These are phyloP conservation scores for Ditula angustiorana DNA, from an alignment of 2,888 invertebrate species.

Conservation along the genomic window DNA sequence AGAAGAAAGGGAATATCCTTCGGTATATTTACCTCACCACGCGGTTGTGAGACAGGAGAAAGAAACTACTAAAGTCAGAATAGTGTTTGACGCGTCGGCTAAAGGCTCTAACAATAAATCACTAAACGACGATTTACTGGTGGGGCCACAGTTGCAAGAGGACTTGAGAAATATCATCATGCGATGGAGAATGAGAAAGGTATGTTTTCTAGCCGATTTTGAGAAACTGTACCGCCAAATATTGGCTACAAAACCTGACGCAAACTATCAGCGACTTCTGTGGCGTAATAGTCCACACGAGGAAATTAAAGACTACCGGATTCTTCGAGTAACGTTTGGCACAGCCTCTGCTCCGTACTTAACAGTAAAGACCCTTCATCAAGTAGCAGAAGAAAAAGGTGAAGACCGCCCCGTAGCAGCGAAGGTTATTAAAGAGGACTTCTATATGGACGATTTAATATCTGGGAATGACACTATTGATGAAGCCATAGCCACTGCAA, in stretches of 20 bases:
- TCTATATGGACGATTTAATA: too few species aligned
- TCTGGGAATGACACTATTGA: conserved; percentile 40
- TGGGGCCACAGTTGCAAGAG: too few species aligned
- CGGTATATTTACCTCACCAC: conserved; percentile 52
- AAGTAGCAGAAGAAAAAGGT: conserved; percentile 48
- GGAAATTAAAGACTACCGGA: conserved; percentile 36
- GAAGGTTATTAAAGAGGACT: conserved; percentile 36
- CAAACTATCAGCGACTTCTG: conserved; percentile 22
- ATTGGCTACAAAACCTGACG: conserved; percentile 37
- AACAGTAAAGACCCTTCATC: conserved; percentile 47
- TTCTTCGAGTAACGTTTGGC: conserved; percentile 44
- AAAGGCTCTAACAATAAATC: conserved; percentile 43
- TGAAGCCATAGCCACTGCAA: conserved; percentile 40
- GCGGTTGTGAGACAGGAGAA: too few species aligned
- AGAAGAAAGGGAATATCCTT: too few species aligned
- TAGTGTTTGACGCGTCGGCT: conserved; percentile 49
- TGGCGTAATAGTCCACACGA: conserved; percentile 29
- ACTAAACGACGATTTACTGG: conserved; percentile 47
- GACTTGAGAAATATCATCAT: too few species aligned
- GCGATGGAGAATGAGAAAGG: too few species aligned
- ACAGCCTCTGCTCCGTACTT: conserved; percentile 48
- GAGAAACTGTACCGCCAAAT: conserved; percentile 38
- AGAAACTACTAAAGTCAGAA: conserved; percentile 46
- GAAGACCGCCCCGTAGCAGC: conserved; percentile 36
- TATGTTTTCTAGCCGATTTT: conserved; percentile 13